Percentiles rank a stretch among this genome's conserved stretches.
Conservation (phyloP, 2,113 vertebrate genomes). For the Lutjanus erythropterus region DNA sequence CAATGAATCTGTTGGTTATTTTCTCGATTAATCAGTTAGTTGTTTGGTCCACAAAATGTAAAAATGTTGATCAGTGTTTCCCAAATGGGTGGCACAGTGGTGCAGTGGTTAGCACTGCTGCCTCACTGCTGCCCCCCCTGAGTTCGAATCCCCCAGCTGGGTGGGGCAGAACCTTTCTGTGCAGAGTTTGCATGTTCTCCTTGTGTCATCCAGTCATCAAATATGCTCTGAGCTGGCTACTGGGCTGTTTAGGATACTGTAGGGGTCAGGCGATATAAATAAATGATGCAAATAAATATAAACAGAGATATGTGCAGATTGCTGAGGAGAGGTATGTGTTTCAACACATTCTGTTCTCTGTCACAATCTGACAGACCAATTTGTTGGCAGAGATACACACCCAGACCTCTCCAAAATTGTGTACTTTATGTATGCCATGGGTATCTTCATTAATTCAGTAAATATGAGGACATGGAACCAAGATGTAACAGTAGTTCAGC, state of each 20-base stretch:
- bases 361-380: neutral
- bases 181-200: no score
- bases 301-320: neutral
- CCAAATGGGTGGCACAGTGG: no score
- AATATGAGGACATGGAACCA: neutral
- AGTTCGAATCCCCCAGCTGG: no score
- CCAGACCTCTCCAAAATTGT: neutral
- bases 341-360: neutral
- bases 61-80: no score
- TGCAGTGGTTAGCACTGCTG: no score
- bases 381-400: neutral
- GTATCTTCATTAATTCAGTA: neutral
- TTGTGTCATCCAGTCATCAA: no score
- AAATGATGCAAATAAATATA: neutral
- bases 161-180: no score
- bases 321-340: neutral
- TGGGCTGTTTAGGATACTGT: neutral
- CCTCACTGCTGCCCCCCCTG: no score
- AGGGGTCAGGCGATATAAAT: neutral
- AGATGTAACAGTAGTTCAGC: neutral
- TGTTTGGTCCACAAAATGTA: no score
- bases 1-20: no score
- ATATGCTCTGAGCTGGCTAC: neutral
- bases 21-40: no score
- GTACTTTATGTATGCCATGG: neutral